Evolutionary conservation across 2,888 invertebrate species (phyloP).

Genomic region (Nysson spinosus): DNA sequence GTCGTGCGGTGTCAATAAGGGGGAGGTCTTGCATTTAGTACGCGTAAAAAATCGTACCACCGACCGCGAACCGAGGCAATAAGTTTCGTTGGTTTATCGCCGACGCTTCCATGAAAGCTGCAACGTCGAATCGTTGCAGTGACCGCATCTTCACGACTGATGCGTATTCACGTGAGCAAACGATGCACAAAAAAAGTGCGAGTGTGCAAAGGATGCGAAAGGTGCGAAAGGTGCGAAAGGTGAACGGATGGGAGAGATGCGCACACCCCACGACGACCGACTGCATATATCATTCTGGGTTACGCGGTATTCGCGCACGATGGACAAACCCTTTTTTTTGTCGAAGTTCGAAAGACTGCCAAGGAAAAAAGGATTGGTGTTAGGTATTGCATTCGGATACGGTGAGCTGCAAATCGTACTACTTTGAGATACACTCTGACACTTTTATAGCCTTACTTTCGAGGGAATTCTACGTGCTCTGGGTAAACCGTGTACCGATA

Average conservation of each 20-base stretch:
- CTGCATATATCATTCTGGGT: conserved; percentile 55
- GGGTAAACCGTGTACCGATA: conserved; percentile 36
- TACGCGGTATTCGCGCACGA: conserved; percentile 49
- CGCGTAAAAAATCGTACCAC: conserved; percentile 54
- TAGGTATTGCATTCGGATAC: conserved; percentile 47
- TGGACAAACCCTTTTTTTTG: conserved; percentile 35
- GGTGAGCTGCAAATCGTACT: conserved; percentile 57
- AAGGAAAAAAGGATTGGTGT: conserved; percentile 6
- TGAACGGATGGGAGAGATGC: background rate
- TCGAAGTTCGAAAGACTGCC: conserved; percentile 27
- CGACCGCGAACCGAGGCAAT: conserved; percentile 69
- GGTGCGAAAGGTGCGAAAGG: background rate
- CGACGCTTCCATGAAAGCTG: conserved; percentile 64
- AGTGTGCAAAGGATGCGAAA: conserved; percentile 3
- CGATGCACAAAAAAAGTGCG: conserved; percentile 16
- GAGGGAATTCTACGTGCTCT: conserved; percentile 46
- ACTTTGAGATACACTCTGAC: conserved; percentile 50
- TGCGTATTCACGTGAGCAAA: conserved; percentile 1
- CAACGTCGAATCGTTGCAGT: conserved; percentile 53
- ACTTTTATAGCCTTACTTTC: conserved; percentile 55
- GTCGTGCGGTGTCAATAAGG: conserved; percentile 63
- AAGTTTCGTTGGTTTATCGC: conserved; percentile 72
- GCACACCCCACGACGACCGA: conserved; percentile 9
- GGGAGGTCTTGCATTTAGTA: conserved; percentile 38
- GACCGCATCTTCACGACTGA: conserved; percentile 31